Conservation (phyloP, 2,113 vertebrate species). For the Acrocephalus kingi region DNA sequence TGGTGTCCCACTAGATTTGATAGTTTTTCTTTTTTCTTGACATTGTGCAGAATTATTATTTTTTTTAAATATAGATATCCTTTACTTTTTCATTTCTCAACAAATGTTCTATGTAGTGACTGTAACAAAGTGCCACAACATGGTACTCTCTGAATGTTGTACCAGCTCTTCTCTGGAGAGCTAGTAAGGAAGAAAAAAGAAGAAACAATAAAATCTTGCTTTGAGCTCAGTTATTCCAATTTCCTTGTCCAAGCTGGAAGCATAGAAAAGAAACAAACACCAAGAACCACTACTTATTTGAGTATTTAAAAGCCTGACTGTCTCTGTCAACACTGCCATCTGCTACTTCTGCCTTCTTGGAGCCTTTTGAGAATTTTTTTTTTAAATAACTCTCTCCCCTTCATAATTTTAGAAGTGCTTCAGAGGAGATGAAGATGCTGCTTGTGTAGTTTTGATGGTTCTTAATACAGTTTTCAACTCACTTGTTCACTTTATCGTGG, state of each 20-base stretch:
- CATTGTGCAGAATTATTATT: background rate
- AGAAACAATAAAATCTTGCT: background rate
- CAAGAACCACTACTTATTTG: background rate
- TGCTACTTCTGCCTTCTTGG: background rate
- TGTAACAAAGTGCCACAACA: background rate
- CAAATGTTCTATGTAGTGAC: background rate
- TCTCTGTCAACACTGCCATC: background rate
- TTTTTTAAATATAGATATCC: rapidly evolving
- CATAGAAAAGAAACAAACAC: background rate
- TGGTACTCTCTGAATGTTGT: background rate
- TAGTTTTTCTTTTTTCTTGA: background rate
- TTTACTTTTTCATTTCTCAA: background rate
- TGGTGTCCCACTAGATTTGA: background rate
- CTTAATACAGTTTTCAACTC: background rate
- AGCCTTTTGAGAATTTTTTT: background rate
- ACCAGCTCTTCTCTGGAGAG: background rate
- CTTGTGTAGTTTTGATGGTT: background rate
- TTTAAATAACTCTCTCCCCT: background rate
- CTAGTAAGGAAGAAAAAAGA: background rate
- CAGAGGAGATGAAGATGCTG: background rate
- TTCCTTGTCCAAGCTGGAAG: background rate
- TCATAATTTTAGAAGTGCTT: background rate
- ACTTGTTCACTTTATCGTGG: background rate
- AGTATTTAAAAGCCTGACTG: background rate
- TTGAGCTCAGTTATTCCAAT: background rate